Conservation (phyloP, 2,113 vertebrate genomes). For the Scomber japonicus region DNA sequence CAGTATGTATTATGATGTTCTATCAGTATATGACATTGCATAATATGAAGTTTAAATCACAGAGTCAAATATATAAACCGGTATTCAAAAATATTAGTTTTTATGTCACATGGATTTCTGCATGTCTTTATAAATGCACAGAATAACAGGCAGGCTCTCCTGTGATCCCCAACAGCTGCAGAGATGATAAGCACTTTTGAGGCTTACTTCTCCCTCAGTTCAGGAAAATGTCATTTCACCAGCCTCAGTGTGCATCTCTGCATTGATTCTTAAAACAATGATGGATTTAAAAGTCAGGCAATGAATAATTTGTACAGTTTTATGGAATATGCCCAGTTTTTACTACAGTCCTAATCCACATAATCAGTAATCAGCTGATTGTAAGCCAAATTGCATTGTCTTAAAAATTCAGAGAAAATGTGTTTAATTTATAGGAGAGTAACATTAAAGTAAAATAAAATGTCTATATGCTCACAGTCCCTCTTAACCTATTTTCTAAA, state of each 20-base stretch:
- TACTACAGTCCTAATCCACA: constrained; percentile 13
- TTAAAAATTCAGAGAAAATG: not conserved
- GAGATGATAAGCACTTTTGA: constrained; percentile 49
- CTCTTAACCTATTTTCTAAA: constrained; percentile 57
- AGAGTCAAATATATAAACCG: not conserved
- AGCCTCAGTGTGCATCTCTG: constrained; percentile 5
- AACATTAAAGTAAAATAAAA: not conserved
- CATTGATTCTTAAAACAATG: constrained; percentile 45
- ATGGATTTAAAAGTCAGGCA: constrained; percentile 38
- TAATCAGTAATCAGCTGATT: constrained; percentile 19
- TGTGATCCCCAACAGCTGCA: constrained; percentile 37
- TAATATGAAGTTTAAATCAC: constrained; percentile 1
- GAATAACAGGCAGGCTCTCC: constrained; percentile 27
- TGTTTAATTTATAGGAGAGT: constrained; percentile 5
- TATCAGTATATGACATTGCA: not conserved
- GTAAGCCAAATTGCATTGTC: not conserved
- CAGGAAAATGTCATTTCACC: constrained; percentile 47
- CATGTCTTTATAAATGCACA: constrained; percentile 1
- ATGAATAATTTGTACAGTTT: constrained; percentile 13
- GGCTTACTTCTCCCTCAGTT: constrained; percentile 38
- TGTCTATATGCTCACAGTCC: constrained; percentile 14
- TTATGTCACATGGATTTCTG: constrained; percentile 7
- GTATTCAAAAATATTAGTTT: not conserved
- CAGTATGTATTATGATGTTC: not conserved
- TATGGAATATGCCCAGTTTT: constrained; percentile 31